A percentile compares a stretch with the other conserved stretches of the same genome.
Conservation (phyloP, 2,113 vertebrate genomes). For the Tychaedon coryphoeus region DNA sequence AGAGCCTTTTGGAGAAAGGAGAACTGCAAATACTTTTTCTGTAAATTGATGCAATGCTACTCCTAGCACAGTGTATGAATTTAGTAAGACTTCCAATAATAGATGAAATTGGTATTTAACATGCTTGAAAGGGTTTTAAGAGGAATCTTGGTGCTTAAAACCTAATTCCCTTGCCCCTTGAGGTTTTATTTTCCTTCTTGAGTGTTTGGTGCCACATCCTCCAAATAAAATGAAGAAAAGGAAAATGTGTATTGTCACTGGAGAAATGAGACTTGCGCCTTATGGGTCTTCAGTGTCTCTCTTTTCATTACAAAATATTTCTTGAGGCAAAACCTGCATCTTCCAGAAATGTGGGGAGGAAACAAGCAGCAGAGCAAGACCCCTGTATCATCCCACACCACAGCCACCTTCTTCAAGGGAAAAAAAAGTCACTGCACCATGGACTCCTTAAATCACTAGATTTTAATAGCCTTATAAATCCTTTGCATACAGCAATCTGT, state of each 20-base stretch:
- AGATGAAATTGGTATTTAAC: not conserved
- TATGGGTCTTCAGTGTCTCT: not conserved
- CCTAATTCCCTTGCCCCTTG: not conserved
- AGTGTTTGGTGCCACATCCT: not conserved
- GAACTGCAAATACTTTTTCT: not conserved
- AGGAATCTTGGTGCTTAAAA: not conserved
- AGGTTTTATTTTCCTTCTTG: not conserved
- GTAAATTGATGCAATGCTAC: not conserved
- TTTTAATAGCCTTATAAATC: conserved; percentile 65
- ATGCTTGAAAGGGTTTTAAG: not conserved
- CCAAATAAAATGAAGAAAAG: not conserved
- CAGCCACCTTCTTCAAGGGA: not conserved
- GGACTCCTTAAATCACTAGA: conserved; percentile 19
- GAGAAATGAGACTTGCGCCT: not conserved
- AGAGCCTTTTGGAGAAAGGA: not conserved
- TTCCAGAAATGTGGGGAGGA: not conserved
- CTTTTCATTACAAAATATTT: not conserved
- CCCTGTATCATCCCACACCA: not conserved
- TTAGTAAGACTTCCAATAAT: not conserved
- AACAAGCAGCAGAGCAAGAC: not conserved
- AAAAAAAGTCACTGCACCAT: not conserved
- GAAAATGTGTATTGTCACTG: not conserved
- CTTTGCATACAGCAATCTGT: conserved; percentile 31
- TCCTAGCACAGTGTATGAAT: not conserved
- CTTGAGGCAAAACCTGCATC: not conserved